Evolutionary conservation across 1,140 invertebrate species (phyloP), one percentile per base, ranked within the genome.

Genomic region (Drosophila kikkawai): DNA sequence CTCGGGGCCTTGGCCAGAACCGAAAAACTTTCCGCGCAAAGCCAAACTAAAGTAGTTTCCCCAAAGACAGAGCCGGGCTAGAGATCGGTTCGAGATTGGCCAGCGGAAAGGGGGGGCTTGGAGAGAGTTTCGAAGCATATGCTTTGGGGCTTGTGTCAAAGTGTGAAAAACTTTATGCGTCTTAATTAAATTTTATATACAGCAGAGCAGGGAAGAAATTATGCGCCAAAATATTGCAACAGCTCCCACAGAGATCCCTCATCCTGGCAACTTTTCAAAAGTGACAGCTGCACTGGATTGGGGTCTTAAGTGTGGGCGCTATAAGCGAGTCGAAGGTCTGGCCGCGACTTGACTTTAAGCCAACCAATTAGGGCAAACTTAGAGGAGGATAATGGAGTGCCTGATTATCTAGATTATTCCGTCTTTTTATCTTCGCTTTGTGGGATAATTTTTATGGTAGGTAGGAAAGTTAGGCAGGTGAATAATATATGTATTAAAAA

Each of bases 161-260:
- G 83, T 87, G 83, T 87, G 83, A 88, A 90, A 87, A 88, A 88
- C 80, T 88, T 88, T 88, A 79, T 80, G 80, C 80, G 85, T 88
- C 85, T 88, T 88, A 88, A 88, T 88, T 88, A 88, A 88, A 87
- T 87, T 87, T 87, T 87, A 87, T 87, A 77, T 66, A 82, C 75
- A 82, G 75, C 75, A 82, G 75, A 75, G 32, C 67, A 60, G 55
- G 69, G 45, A 55, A 71, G 67, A 79, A 85, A 77, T 76, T 76
- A 77, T 76, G 73, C 75, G 41, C 73, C 61, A 76, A 77, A 77
- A 75, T 75, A 75, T 53, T 75, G 69, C 73, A 65, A 75, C 70
- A 57, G 70, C 59, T 42, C 60, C 66, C 80, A 71, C 60, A 66
- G 79, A 76, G 63, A 66, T 76, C 53, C 47, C n/a, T 63, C 73